Conservation (phyloP, 2,113 vertebrate species). For the Felis chaus region DNA sequence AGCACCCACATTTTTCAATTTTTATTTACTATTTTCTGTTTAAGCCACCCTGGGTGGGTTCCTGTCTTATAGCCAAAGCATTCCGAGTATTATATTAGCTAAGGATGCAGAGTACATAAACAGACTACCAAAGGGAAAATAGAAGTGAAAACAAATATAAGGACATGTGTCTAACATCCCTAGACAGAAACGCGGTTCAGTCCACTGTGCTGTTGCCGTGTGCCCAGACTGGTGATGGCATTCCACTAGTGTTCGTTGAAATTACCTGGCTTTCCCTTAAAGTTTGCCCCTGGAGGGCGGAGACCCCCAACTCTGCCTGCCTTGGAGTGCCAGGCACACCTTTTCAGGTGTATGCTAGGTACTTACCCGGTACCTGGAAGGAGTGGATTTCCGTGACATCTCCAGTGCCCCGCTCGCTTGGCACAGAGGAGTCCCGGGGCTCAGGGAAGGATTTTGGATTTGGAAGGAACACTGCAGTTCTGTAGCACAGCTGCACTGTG, state of each 20-base stretch:
- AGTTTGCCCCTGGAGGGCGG: not conserved
- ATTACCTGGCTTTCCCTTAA: not conserved
- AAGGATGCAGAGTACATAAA: not conserved
- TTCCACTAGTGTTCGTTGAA: not conserved
- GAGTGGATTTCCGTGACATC: not conserved
- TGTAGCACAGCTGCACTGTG: not conserved
- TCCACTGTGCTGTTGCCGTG: rapidly evolving
- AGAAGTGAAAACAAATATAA: not conserved
- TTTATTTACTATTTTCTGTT: not conserved
- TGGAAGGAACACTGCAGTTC: not conserved
- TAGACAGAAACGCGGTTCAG: not conserved
- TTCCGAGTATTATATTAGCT: not conserved
- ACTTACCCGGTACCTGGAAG: not conserved
- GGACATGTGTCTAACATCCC: not conserved
- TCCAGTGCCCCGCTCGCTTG: rapidly evolving
- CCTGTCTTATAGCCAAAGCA: not conserved
- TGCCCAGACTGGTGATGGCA: not conserved
- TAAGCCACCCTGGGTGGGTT: not conserved
- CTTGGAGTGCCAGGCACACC: not conserved
- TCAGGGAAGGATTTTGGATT: not conserved
- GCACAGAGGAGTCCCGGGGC: not conserved
- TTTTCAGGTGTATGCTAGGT: not conserved
- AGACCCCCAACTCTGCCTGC: rapidly evolving
- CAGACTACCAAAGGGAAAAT: not conserved
- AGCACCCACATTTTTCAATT: not conserved